These are phyloP conservation scores for Mesembrinibis cayennensis DNA, from an alignment of 2,113 vertebrate genomes.

Conservation along the genomic window DNA sequence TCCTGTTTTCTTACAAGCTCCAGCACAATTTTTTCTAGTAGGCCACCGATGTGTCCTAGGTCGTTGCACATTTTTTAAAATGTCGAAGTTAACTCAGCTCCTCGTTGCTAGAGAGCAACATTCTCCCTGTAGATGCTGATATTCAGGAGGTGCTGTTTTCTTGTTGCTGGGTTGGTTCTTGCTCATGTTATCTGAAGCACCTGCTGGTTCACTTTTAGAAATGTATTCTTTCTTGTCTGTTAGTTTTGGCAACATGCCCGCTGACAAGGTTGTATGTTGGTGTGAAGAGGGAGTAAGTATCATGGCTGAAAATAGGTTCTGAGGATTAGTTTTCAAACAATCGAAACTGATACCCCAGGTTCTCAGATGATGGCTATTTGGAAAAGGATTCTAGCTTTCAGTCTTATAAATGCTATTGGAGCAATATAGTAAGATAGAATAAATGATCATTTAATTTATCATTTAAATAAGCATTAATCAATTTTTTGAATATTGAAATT, in stretches of 20 bases:
- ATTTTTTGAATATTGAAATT: neutral
- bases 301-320: neutral
- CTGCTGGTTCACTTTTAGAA: neutral
- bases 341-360: neutral
- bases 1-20: neutral
- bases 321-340: neutral
- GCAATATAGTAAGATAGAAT: neutral
- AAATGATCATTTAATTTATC: neutral
- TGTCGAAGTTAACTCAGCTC: neutral
- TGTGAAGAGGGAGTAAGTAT: neutral
- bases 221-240: neutral
- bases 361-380: neutral
- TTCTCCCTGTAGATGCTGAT: neutral
- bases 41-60: neutral
- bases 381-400: neutral
- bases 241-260: neutral
- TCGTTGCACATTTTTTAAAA: neutral
- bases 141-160: neutral
- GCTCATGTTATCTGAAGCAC: neutral
- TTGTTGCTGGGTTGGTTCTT: neutral
- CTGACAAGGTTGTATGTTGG: neutral
- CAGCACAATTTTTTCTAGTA: neutral
- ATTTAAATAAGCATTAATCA: neutral
- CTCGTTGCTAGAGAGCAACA: fast-evolving
- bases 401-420: neutral